phyloP scores from a whole-genome alignment of 2,113 vertebrate genomes.

The Phrynosoma platyrhinos region DNA sequence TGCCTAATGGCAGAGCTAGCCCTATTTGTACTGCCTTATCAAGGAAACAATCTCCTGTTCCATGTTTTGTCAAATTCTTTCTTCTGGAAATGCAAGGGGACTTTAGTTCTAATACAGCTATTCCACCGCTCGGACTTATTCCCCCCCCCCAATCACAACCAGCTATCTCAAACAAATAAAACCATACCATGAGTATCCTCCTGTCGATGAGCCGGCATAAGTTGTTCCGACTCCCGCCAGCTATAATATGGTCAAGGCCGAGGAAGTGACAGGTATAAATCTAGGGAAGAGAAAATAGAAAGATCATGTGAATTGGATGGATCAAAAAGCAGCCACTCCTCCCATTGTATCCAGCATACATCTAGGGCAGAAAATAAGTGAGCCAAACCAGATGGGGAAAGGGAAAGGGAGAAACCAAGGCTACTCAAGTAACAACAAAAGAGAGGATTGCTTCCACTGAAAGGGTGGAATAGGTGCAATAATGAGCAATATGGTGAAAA shows the following conservation, averaged over 20 bases:
- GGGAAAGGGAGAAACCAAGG: background rate
- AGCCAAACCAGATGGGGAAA: background rate
- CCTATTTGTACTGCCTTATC: too few relatives aligned
- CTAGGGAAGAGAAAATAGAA: conserved; percentile 37
- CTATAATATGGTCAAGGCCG: conserved; percentile 61
- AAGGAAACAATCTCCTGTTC: too few relatives aligned
- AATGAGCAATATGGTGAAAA: background rate
- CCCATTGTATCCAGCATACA: too few relatives aligned
- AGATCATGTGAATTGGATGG: background rate
- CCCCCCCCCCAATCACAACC: too few relatives aligned
- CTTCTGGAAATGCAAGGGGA: background rate
- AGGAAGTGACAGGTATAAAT: conserved; percentile 72
- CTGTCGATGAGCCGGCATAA: conserved; percentile 64
- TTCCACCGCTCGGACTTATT: background rate
- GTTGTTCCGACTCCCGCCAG: conserved; percentile 66
- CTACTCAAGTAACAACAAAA: background rate
- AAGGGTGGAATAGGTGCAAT: too few relatives aligned
- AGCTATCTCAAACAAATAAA: background rate
- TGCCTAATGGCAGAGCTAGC: too few relatives aligned
- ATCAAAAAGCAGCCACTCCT: background rate
- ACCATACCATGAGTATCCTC: conserved; percentile 60
- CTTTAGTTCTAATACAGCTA: background rate
- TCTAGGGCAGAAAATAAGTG: background rate
- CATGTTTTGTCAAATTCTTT: too few relatives aligned
- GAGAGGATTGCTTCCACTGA: background rate